A percentile compares a stretch with the other conserved stretches of the same genome.
phyloP scores from a whole-genome alignment of 2,797 vertebrate genomes.

The Glyptemys insculpta region DNA sequence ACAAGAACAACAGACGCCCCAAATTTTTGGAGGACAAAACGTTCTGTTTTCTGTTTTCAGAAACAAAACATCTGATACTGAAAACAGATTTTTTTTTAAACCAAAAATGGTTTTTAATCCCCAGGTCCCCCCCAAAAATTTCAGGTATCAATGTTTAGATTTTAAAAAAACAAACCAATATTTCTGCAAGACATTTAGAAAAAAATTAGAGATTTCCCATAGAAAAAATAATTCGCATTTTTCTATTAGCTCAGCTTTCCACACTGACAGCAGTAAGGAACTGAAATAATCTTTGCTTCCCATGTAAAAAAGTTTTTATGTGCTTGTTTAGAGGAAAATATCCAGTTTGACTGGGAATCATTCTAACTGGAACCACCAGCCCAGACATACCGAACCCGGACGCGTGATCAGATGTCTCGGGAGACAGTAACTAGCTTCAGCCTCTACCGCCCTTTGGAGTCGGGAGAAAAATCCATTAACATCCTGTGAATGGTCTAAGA shows the following conservation, averaged over 20 bases:
- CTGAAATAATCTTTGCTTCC: background rate
- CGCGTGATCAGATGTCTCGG: accelerated
- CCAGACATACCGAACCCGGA: accelerated
- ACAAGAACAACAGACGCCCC: background rate
- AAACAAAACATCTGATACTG: background rate
- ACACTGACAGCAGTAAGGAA: background rate
- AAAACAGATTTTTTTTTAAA: background rate
- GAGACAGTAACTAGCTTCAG: accelerated
- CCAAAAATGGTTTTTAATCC: background rate
- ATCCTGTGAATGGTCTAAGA: accelerated
- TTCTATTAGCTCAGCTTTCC: background rate
- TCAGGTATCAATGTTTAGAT: background rate
- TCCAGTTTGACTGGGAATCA: background rate
- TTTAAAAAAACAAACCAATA: background rate
- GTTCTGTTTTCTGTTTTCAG: background rate
- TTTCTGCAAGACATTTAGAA: background rate
- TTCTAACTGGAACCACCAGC: background rate
- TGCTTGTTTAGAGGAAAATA: background rate
- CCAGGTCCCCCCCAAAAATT: background rate
- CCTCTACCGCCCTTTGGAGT: accelerated
- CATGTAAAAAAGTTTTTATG: accelerated
- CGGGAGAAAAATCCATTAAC: background rate
- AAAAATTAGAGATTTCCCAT: background rate
- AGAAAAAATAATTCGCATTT: background rate
- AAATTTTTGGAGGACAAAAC: background rate